Percentiles rank a stretch among this genome's conserved stretches.
phyloP scores from a whole-genome alignment of 53 echinoderm and acorn worm genomes.

The Pentamera pediparva region DNA sequence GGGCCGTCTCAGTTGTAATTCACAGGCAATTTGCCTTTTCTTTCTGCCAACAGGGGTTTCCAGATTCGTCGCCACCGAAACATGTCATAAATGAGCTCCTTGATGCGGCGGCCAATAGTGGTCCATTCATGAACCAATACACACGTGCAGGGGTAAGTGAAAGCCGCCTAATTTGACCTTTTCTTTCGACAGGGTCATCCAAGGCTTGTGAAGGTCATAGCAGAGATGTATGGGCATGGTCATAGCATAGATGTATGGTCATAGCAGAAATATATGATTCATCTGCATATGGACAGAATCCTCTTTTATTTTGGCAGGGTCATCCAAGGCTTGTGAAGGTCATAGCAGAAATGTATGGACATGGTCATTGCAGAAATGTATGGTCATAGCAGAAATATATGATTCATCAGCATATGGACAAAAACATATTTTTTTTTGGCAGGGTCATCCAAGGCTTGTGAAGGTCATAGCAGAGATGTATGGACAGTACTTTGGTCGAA shows the following conservation, averaged over 20 bases:
- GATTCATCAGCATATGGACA: background rate
- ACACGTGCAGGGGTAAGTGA: slow-evolving; percentile 85
- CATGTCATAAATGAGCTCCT: slow-evolving; percentile 60
- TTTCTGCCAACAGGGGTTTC: slow-evolving; percentile 67
- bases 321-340: slow-evolving; percentile 81
- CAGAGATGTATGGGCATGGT: slow-evolving; percentile 81
- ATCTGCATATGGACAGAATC: background rate
- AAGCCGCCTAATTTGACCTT: no score
- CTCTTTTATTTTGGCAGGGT: slow-evolving; percentile 52
- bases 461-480: slow-evolving; percentile 81
- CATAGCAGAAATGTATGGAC: slow-evolving; percentile 74
- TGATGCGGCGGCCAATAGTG: slow-evolving; percentile 47
- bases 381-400: background rate
- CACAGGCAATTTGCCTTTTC: no score
- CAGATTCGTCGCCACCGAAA: slow-evolving; percentile 83
- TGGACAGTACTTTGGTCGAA: slow-evolving; percentile 51
- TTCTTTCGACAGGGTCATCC: slow-evolving; percentile 63
- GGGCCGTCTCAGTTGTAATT: no score
- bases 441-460: slow-evolving; percentile 85
- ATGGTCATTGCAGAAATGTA: no score
- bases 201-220: slow-evolving; percentile 74
- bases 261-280: background rate
- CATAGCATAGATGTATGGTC: no score
- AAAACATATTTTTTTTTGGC: slow-evolving; percentile 1
- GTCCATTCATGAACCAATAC: slow-evolving; percentile 82